A percentile compares a stretch with the other conserved stretches of the same genome.
phyloP scores from a whole-genome alignment of 2,113 vertebrate genomes.

The Poeciliopsis occidentalis region DNA sequence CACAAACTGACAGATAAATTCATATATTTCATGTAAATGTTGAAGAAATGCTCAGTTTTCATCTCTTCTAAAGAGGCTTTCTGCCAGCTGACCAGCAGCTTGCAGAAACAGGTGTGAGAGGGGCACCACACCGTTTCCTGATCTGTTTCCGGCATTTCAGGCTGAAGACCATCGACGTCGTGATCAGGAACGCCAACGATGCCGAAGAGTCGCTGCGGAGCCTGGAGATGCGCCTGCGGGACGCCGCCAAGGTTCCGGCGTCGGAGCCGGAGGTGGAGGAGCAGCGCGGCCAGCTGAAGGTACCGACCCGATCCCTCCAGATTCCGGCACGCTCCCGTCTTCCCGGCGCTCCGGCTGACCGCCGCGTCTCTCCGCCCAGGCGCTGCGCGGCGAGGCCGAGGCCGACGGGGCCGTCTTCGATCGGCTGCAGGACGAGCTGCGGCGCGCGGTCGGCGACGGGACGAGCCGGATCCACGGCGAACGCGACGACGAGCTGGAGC shows the following conservation, averaged over 20 bases:
- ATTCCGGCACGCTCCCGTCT: too few species aligned
- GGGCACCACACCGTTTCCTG: not conserved
- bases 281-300: constrained; percentile 87
- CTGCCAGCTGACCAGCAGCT: too few species aligned
- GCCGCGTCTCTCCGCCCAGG: constrained; percentile 66
- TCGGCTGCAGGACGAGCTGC: constrained; percentile 84
- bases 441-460: constrained; percentile 85
- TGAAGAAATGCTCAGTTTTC: not conserved
- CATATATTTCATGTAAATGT: too few species aligned
- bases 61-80: not conserved
- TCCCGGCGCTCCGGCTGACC: not conserved
- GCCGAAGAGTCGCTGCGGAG: constrained; percentile 86
- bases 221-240: constrained; percentile 88
- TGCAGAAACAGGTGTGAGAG: too few species aligned
- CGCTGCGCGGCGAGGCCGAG: constrained; percentile 82
- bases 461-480: constrained; percentile 88
- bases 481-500: constrained; percentile 89
- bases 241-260: constrained; percentile 85
- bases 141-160: constrained; percentile 66
- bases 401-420: constrained; percentile 84
- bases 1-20: too few species aligned
- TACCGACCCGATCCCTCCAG: constrained; percentile 37
- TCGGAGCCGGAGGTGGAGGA: constrained; percentile 86
- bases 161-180: constrained; percentile 91
- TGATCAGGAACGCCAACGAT: constrained; percentile 89